Conservation (phyloP, 2,797 vertebrate species). For the Sarcophilus harrisii region DNA sequence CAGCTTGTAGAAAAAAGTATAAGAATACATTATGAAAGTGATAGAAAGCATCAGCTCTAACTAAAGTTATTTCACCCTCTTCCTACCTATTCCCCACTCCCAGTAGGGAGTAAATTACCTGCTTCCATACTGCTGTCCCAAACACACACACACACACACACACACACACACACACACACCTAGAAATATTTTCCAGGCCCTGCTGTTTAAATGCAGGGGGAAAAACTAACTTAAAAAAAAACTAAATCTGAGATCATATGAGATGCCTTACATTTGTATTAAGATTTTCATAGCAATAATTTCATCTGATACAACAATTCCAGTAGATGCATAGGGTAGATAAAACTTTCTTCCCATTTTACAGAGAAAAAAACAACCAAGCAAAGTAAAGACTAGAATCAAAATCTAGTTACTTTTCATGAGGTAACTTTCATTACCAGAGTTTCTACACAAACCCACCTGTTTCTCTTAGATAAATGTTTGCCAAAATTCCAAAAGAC, state of each 20-base stretch:
- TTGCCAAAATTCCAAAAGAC: not conserved
- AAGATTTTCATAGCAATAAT: not conserved
- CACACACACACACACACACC: not conserved
- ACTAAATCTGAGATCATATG: not conserved
- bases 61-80: slow-evolving; percentile 51
- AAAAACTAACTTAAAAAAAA: not conserved
- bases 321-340: not conserved
- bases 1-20: slow-evolving; percentile 63
- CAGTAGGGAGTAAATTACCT: not conserved
- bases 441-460: not conserved
- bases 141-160: not conserved
- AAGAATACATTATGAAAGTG: slow-evolving; percentile 54
- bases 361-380: not conserved
- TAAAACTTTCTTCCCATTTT: not conserved
- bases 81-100: slow-evolving; percentile 35
- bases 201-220: not conserved
- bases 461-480: not conserved
- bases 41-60: slow-evolving; percentile 60
- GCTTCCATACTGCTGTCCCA: not conserved
- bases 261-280: not conserved
- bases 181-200: not conserved
- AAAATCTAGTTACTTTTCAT: not conserved
- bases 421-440: not conserved
- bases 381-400: not conserved
- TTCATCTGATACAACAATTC: not conserved